Conservation (phyloP, 1,140 invertebrate genomes). For the Rhysida immarginata region DNA sequence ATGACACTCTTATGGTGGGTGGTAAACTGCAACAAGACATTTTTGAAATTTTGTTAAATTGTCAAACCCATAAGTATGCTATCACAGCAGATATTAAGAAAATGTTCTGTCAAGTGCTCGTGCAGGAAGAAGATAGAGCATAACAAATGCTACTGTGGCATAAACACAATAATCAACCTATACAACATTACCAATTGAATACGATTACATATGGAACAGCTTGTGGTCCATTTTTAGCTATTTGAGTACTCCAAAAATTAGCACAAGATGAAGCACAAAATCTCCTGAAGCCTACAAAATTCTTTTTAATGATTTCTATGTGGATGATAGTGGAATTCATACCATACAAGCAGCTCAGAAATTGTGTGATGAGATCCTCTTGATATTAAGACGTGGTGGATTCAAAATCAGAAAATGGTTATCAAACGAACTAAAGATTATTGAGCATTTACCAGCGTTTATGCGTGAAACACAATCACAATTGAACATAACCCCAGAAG, state of each 20-base stretch:
- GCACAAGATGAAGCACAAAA: constrained; percentile 20
- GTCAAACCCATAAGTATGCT: constrained; percentile 18
- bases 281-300: constrained; percentile 15
- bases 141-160: constrained; percentile 32
- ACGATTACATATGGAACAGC: constrained; percentile 28
- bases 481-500: neutral
- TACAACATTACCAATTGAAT: constrained; percentile 19
- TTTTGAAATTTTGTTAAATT: constrained; percentile 19
- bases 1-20: constrained; percentile 22
- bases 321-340: constrained; percentile 29
- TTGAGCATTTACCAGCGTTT: neutral
- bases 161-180: constrained; percentile 15
- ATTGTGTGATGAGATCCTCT: constrained; percentile 18
- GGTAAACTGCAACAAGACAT: constrained; percentile 16
- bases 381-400: constrained; percentile 16
- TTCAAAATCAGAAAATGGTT: constrained; percentile 26
- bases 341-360: constrained; percentile 21
- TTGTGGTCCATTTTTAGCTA: constrained; percentile 25
- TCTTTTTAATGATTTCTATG: constrained; percentile 16
- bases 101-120: constrained; percentile 13
- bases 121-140: constrained; percentile 21
- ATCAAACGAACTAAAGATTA: constrained; percentile 17
- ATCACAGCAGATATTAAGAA: constrained; percentile 27
- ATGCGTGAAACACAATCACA: neutral
- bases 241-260: constrained; percentile 22